phyloP scores from a whole-genome alignment of 2,888 invertebrate genomes.

The Poecilobothrus nobilitatus region DNA sequence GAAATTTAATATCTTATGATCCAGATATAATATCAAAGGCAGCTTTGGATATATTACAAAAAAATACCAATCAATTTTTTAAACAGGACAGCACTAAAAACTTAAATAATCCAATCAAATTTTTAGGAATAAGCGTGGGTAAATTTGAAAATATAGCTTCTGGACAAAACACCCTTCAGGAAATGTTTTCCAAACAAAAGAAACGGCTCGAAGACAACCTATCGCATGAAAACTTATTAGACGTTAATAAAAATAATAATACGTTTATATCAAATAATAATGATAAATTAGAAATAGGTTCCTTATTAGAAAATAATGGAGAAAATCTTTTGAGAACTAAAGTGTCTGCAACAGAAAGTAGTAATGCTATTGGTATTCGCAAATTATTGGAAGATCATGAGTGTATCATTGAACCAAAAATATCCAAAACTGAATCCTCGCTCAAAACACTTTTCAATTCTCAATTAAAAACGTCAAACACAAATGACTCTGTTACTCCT shows the following conservation, averaged over 20 bases:
- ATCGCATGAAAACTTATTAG: slow-evolving; percentile 17
- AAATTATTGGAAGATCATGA: too few relatives aligned
- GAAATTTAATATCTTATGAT: slow-evolving; percentile 53
- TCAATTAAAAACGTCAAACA: too few relatives aligned
- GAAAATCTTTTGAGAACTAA: too few relatives aligned
- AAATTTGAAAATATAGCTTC: slow-evolving; percentile 60
- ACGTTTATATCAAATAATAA: slow-evolving; percentile 2
- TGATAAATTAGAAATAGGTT: not conserved
- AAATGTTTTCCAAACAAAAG: slow-evolving; percentile 49
- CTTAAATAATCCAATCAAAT: slow-evolving; percentile 52
- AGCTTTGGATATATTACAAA: slow-evolving; percentile 59
- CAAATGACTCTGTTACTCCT: too few relatives aligned
- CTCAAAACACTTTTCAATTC: too few relatives aligned
- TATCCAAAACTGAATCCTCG: too few relatives aligned
- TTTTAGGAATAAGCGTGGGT: slow-evolving; percentile 67
- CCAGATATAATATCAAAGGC: slow-evolving; percentile 56
- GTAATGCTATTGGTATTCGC: too few relatives aligned
- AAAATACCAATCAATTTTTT: slow-evolving; percentile 46
- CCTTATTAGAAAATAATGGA: too few relatives aligned
- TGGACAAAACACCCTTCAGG: slow-evolving; percentile 49
- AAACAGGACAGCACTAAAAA: slow-evolving; percentile 32
- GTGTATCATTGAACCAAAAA: too few relatives aligned
- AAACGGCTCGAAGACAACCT: slow-evolving; percentile 25
- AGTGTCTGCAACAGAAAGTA: too few relatives aligned
- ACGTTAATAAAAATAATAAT: not conserved